Percentiles rank a stretch among this genome's conserved stretches.
Evolutionary conservation across 2,797 vertebrate species (phyloP).

Genomic region (Etheostoma nigrum): DNA sequence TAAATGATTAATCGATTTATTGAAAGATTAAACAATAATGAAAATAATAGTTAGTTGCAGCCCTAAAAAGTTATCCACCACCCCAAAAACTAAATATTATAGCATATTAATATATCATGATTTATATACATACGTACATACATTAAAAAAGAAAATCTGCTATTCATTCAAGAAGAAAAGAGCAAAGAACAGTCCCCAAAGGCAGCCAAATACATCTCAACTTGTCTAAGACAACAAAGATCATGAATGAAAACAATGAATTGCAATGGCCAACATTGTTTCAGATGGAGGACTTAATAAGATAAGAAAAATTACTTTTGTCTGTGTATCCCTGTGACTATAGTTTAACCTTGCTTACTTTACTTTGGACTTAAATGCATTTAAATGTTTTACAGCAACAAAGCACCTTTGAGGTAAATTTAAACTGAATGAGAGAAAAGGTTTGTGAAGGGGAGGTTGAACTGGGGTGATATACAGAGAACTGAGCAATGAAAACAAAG

Average conservation of each 20-base stretch:
- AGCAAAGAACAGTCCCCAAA: not conserved
- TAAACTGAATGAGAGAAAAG: constrained; percentile 16
- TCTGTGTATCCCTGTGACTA: not conserved
- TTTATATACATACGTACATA: not conserved
- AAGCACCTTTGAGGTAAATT: constrained; percentile 1
- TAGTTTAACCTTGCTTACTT: constrained; percentile 7
- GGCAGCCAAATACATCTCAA: not conserved
- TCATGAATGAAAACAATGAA: not conserved
- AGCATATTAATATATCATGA: not conserved
- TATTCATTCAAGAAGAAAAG: not conserved
- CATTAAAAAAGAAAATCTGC: not conserved
- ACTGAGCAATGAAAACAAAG: not conserved
- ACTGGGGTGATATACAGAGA: constrained; percentile 6
- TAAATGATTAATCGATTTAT: too few relatives aligned
- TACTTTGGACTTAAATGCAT: not conserved
- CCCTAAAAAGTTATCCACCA: not conserved
- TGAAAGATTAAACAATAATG: not conserved
- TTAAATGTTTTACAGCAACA: not conserved
- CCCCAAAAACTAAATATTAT: not conserved
- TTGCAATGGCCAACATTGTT: not conserved
- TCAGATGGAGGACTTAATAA: not conserved
- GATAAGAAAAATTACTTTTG: not conserved
- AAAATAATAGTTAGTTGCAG: not conserved
- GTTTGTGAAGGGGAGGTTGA: not conserved
- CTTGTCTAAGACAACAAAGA: not conserved